Evolutionary conservation across 1,140 invertebrate species (phyloP).

Genomic region (Drosophila takahashii): DNA sequence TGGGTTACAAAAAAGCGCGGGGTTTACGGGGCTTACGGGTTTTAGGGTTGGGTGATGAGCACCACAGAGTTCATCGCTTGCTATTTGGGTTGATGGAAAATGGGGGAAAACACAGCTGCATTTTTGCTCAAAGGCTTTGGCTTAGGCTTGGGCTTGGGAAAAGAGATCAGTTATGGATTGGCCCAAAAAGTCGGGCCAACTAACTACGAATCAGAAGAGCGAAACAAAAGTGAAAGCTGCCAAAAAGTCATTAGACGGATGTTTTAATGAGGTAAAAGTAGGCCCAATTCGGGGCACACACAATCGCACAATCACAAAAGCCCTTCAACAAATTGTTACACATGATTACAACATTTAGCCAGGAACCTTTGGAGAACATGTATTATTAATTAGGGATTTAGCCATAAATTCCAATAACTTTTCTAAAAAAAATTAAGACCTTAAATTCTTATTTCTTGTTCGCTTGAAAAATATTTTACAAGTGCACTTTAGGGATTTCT

Average conservation of each 20-base stretch:
- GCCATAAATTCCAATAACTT: too few relatives aligned
- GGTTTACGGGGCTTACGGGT: slow-evolving; percentile 1
- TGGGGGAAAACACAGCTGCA: slow-evolving; percentile 3
- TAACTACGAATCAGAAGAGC: slow-evolving; percentile 12
- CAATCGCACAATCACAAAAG: slow-evolving; percentile 26
- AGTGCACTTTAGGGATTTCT: neutral
- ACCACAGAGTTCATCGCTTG: slow-evolving; percentile 66
- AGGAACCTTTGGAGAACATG: neutral
- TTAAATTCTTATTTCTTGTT: too few relatives aligned
- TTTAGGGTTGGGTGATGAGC: slow-evolving; percentile 18
- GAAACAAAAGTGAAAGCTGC: slow-evolving; percentile 71
- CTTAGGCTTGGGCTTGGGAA: neutral
- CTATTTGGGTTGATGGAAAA: slow-evolving; percentile 58
- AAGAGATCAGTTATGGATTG: slow-evolving; percentile 50
- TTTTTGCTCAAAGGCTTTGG: slow-evolving; percentile 8
- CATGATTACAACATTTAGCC: neutral
- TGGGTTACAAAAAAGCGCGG: slow-evolving; percentile 2
- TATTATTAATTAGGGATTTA: too few relatives aligned
- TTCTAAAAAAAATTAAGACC: too few relatives aligned
- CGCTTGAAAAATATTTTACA: neutral
- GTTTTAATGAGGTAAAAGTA: slow-evolving; percentile 64
- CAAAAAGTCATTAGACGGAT: slow-evolving; percentile 59
- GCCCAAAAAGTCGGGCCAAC: slow-evolving; percentile 29
- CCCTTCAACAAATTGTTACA: slow-evolving; percentile 30
- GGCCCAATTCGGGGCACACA: slow-evolving; percentile 48